Conservation (phyloP, 2,888 invertebrate genomes). For the Helleia helle region DNA sequence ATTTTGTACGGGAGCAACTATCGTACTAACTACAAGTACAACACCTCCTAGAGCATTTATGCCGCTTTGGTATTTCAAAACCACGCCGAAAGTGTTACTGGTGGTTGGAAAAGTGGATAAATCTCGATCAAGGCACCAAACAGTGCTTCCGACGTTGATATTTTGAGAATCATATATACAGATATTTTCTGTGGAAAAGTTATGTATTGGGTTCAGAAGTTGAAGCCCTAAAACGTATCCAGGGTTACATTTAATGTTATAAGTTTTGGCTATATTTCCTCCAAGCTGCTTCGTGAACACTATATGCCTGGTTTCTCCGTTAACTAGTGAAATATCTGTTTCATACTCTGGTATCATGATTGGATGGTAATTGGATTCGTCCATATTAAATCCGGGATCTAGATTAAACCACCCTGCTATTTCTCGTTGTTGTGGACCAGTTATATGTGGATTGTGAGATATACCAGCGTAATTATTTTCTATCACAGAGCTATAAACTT, state of each 20-base stretch:
- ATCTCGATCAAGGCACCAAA: slow-evolving; percentile 88
- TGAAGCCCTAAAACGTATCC: slow-evolving; percentile 92
- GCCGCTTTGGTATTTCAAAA: slow-evolving; percentile 87
- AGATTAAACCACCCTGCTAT: slow-evolving; percentile 93
- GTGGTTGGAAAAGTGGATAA: slow-evolving; percentile 92
- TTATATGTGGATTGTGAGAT: slow-evolving; percentile 91
- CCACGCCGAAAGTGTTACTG: slow-evolving; percentile 86
- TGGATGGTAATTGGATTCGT: slow-evolving; percentile 82
- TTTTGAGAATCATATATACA: slow-evolving; percentile 84
- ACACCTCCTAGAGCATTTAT: slow-evolving; percentile 84
- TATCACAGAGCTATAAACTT: slow-evolving; percentile 83
- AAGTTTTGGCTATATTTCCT: slow-evolving; percentile 71
- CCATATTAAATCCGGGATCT: slow-evolving; percentile 77
- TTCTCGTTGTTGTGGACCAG: slow-evolving; percentile 89
- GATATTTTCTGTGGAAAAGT: slow-evolving; percentile 89
- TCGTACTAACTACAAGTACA: slow-evolving; percentile 83
- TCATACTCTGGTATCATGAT: slow-evolving; percentile 80
- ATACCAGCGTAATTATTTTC: slow-evolving; percentile 90
- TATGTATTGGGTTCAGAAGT: slow-evolving; percentile 91
- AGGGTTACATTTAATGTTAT: slow-evolving; percentile 81
- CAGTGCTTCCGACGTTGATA: slow-evolving; percentile 75
- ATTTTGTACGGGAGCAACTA: slow-evolving; percentile 82
- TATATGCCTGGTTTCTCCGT: slow-evolving; percentile 85
- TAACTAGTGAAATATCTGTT: slow-evolving; percentile 76
- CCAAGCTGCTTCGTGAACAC: slow-evolving; percentile 80